Evolutionary conservation across 2,888 invertebrate genomes (phyloP), one percentile per base, ranked within the genome.

Genomic region (Cylindroiulus punctatus): DNA sequence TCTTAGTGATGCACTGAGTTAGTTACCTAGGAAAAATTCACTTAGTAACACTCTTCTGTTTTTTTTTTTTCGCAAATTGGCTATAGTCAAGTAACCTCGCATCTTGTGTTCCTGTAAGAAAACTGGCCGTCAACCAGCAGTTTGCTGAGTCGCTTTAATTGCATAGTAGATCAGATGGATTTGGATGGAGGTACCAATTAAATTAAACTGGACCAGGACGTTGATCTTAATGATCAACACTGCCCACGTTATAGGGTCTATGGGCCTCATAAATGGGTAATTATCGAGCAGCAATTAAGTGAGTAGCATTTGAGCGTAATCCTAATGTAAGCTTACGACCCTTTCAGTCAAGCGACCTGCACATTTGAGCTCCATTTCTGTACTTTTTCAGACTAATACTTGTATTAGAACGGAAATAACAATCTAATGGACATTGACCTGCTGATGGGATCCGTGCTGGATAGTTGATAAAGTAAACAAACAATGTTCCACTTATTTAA

Each of bases 261-360:
- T 30, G 76, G 14, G 76, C 76, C 76, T 26, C 76, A 17, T 30
- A 76, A 76, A 76, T 76, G 76, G 76, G 30, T 76, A 76, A 76
- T 76, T 76, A 76, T 30, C 30, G 76, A 76, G 76, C 30, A 76
- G 76, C 30, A 76, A 76, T 76, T 76, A 76, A 76, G 30, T 76
- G 76, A 76, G 30, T 30, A 30, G 30, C 76, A 76, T 76, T 76
- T 76, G 30, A 30, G 17, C 7, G 30, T 5, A 76, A 76, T 30
- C n/a, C 30, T 17, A 76, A 17, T 76, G 30, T 76, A 76, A 76
- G 76, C 76, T 76, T 30, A 30, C 12, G 14, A 17, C 17, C 76
- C 12, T 76, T 76, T 30, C 30, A 76, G 30, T 14, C 17, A 14
- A 76, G 76, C 4, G 30, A 17, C 14, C 14, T 4, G 17, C 30